These are phyloP conservation scores for Trissolcus brochymenae DNA, from an alignment of 2,888 invertebrate species.

Conservation along the genomic window DNA sequence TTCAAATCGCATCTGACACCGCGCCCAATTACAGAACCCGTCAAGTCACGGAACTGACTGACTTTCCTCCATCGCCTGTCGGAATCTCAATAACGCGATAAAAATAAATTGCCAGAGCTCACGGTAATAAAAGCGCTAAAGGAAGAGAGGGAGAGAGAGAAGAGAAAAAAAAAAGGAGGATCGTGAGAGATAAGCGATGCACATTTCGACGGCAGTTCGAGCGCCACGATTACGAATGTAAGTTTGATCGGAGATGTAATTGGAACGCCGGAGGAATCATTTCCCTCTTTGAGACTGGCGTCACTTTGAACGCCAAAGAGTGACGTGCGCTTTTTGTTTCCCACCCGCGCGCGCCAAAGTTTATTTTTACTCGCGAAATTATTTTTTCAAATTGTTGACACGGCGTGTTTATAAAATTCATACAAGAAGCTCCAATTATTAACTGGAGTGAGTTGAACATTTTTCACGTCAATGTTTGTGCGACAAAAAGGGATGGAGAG, in stretches of 20 bases:
- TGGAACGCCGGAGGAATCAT: slow-evolving; percentile 20
- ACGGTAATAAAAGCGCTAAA: slow-evolving; percentile 15
- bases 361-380: neutral
- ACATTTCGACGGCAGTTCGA: slow-evolving; percentile 1
- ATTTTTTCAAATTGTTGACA: slow-evolving; percentile 8
- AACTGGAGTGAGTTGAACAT: no score
- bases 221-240: slow-evolving; percentile 16
- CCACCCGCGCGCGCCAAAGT: neutral
- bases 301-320: slow-evolving; percentile 9
- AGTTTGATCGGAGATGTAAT: slow-evolving; percentile 23
- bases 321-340: slow-evolving; percentile 2
- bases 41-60: slow-evolving; percentile 16
- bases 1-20: slow-evolving; percentile 29
- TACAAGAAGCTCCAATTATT: neutral
- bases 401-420: neutral
- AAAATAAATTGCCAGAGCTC: slow-evolving; percentile 28
- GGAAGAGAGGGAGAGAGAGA: no score
- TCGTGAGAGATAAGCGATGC: slow-evolving; percentile 1
- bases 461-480: no score
- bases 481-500: no score
- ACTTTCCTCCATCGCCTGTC: slow-evolving; percentile 12
- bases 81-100: slow-evolving; percentile 24
- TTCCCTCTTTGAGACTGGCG: slow-evolving; percentile 14
- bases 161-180: neutral
- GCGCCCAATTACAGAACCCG: slow-evolving; percentile 35